Evolutionary conservation across 2,797 vertebrate genomes (phyloP), one percentile per base, ranked within the genome.

Genomic region (Danio aesculapii): DNA sequence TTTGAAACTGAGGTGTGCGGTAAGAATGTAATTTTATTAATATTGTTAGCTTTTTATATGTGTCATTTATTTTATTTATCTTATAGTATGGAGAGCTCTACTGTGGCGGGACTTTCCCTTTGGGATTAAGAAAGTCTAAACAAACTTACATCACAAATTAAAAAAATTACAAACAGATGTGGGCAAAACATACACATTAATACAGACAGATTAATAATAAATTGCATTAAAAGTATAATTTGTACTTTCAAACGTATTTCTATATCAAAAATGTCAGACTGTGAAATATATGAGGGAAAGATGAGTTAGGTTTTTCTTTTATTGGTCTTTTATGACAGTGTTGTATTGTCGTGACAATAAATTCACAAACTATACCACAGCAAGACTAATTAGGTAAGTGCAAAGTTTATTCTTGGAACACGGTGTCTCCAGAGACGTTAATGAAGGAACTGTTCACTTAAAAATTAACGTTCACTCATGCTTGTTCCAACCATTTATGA

Each of bases 111-210:
- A 30, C 1, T 30, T 1, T 30, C 30, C 30, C 30, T 30, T 30
- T 30, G 30, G 30, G 30, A n/a, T n/a, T n/a, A n/a, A n/a, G n/a
- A n/a, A n/a, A n/a, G n/a, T n/a, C n/a, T n/a, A n/a, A n/a, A n/a
- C n/a, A n/a, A 30, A 8, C 47, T 52, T 47, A 9, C 19, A 16
- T 5, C 5, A 6, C 11, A 11, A 7, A 19, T 61, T 75, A 5
- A n/a, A n/a, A n/a, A n/a, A n/a, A n/a, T n/a, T n/a, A n/a, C n/a
- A n/a, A 21, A 19, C 10, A 8, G 19, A 74, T 39, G 6, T 12
- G 2, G 44, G 14, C 19, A 63, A 75, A 75, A n/a, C 21, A 52
- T 62, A n/a, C 46, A 41, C 3, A 49, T 75, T 55, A 16, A 70
- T 39, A 70, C 50, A 53, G 21, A 53, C 30, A 53, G 72, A 67